A percentile compares a stretch with the other conserved stretches of the same genome.
Conservation (phyloP, 2,113 vertebrate genomes). For the Ardeotis arabs region DNA sequence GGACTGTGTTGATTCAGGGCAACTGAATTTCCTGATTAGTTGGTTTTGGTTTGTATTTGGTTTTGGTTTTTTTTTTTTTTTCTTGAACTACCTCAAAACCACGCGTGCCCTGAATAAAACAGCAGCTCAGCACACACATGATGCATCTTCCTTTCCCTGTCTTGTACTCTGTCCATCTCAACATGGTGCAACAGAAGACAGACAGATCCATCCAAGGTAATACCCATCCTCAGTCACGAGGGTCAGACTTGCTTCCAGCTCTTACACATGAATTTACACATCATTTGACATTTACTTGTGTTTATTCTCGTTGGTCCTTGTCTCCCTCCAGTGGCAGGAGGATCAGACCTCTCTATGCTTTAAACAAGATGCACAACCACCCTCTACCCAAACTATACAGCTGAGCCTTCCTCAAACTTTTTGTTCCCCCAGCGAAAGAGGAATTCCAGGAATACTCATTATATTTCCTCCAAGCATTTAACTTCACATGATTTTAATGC, state of each 20-base stretch:
- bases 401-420: background rate
- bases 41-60: background rate
- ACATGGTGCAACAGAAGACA: background rate
- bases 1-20: background rate
- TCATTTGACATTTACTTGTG: background rate
- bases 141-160: background rate
- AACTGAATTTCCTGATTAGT: background rate
- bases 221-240: background rate
- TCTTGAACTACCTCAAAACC: background rate
- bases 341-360: background rate
- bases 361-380: background rate
- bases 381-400: background rate
- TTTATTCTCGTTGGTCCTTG: conserved; percentile 9
- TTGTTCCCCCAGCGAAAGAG: background rate
- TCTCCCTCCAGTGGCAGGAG: conserved; percentile 31
- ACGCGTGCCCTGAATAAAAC: background rate
- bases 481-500: background rate
- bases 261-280: background rate
- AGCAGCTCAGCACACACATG: background rate
- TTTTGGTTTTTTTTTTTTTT: background rate
- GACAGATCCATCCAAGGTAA: background rate
- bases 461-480: background rate
- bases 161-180: background rate
- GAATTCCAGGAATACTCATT: background rate
- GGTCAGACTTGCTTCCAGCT: background rate